Evolutionary conservation across 1,140 invertebrate genomes (phyloP).

Genomic region (Bombus polaris): DNA sequence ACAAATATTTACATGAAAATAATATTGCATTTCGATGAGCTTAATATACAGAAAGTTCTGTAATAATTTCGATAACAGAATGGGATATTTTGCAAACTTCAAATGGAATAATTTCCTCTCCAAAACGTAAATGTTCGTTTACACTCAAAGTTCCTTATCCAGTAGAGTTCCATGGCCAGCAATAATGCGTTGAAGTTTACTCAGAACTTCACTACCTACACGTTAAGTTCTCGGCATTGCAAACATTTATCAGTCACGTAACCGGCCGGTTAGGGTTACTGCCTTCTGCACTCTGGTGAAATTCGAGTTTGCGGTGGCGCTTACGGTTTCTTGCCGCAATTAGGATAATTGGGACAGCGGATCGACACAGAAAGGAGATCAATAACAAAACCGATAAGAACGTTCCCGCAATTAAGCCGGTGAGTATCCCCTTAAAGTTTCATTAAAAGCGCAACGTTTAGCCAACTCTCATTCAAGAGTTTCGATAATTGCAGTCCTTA

Average conservation of each 20-base stretch:
- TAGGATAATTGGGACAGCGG: slow-evolving; percentile 38
- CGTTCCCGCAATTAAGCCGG: slow-evolving; percentile 15
- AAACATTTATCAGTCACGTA: slow-evolving; percentile 34
- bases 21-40: neutral
- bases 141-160: neutral
- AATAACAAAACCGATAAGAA: slow-evolving; percentile 18
- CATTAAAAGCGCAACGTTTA: slow-evolving; percentile 24
- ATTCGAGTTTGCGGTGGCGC: slow-evolving; percentile 20
- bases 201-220: neutral
- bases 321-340: slow-evolving; percentile 19
- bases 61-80: neutral
- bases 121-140: neutral
- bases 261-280: neutral
- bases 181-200: neutral
- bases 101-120: neutral
- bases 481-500: slow-evolving; percentile 44
- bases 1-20: neutral
- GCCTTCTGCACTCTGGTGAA: slow-evolving; percentile 22
- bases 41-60: neutral
- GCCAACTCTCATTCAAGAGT: slow-evolving; percentile 31
- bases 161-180: neutral
- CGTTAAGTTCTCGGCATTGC: neutral
- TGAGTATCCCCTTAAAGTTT: slow-evolving; percentile 40
- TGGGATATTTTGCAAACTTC: neutral
- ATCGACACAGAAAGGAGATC: slow-evolving; percentile 17